Base-by-base conservation (phyloP, 2,797 vertebrate species). In the Toxotes lorentzi region DNA sequence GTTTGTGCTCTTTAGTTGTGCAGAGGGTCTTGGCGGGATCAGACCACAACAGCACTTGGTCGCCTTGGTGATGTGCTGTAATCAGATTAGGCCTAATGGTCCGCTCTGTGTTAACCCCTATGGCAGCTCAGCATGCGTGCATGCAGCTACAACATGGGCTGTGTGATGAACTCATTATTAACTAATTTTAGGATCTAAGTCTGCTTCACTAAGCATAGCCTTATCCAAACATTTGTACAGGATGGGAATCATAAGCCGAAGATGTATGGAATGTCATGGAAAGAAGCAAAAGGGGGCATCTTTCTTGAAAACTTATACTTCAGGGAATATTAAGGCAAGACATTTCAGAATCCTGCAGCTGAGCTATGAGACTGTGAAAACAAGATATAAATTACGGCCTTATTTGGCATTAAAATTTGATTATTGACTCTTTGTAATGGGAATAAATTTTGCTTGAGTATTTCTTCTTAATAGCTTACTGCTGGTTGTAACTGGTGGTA, bases 21-120 rank as follows among this genome's bases (percentile, higher is more conserved):
- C 79, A 73, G 73, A 66, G 67, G 80, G 70, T 83, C 72, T 77
- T 71, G 78, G 77, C 27, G 23, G 73, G 79, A 84, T 79, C 54
- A 79, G 63, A 79, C 51, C 83, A 69, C 75, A 84, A 86, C 71
- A 79, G 60, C 60, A 75, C 63, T 81, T 41, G 21, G 92, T 93
- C 65, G 79, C 88, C 85, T 71, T 85, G 86, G 91, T 76, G 70
- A 91, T 79, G 50, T 80, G 41, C 43, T 57, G 69, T 76, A 88
- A 88, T 88, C 81, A 89, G 82, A 87, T 86, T 74, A 54, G 80
- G 64, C 69, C 77, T 87, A 91, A 90, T 85, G 56, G 82, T 82
- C 76, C 12, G 0, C 60, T 61, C 75, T 86, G 60, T 60, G 69
- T 60, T 62, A 70, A 85, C 72, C 83, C 56, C 21, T 59, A 24